A percentile compares a stretch with the other conserved stretches of the same genome.
Conservation (phyloP, 1,140 invertebrate genomes). For the Drosophila truncata region DNA sequence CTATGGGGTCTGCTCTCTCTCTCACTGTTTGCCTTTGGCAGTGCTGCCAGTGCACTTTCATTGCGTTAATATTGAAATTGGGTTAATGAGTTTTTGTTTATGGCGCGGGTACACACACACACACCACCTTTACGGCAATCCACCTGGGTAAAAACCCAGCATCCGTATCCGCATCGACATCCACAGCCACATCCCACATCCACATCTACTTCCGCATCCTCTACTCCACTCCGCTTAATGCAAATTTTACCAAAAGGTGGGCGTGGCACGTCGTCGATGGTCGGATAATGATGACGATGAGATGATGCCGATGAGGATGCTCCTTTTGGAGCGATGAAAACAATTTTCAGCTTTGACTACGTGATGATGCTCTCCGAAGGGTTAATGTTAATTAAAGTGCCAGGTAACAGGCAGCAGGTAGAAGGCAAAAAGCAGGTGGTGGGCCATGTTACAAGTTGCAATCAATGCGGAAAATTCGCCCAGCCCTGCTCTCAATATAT, state of each 20-base stretch:
- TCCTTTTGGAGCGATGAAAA: constrained; percentile 47
- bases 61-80: constrained; percentile 79
- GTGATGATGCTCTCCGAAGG: constrained; percentile 29
- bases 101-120: constrained; percentile 39
- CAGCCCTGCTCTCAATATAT: constrained; percentile 3
- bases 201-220: constrained; percentile 31
- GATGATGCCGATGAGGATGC: constrained; percentile 19
- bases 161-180: constrained; percentile 26
- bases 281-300: constrained; percentile 27
- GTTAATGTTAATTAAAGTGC: constrained; percentile 73
- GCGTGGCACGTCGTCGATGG: constrained; percentile 3
- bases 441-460: constrained; percentile 1
- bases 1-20: not conserved
- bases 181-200: constrained; percentile 20
- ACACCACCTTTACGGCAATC: constrained; percentile 18
- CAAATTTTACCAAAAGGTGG: constrained; percentile 53
- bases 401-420: constrained; percentile 4
- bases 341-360: constrained; percentile 63
- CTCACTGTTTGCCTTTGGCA: constrained; percentile 56
- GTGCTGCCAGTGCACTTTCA: constrained; percentile 61
- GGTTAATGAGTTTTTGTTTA: constrained; percentile 83
- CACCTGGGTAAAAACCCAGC: constrained; percentile 4
- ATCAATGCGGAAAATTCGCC: constrained; percentile 6
- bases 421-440: constrained; percentile 1
- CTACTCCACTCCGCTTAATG: constrained; percentile 46